These are phyloP conservation scores for Forbesichthys agassizii DNA, from an alignment of 2,113 vertebrate species.

Conservation along the genomic window DNA sequence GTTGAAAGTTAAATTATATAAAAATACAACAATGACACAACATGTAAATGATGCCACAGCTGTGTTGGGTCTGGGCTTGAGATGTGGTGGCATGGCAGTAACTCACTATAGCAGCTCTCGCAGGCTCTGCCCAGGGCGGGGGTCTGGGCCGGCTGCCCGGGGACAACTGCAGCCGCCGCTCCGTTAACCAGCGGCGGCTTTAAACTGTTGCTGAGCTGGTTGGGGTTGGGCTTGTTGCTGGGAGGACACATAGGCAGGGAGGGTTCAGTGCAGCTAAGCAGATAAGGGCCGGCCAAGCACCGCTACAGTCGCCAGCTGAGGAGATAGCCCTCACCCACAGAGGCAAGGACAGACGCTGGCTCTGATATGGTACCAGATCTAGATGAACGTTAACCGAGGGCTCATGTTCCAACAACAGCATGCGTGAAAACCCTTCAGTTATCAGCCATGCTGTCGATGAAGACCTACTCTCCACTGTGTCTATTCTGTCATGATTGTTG, in stretches of 20 bases:
- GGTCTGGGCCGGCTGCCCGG: slow-evolving; percentile 28
- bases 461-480: too few species aligned
- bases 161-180: slow-evolving; percentile 59
- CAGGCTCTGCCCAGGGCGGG: slow-evolving; percentile 86
- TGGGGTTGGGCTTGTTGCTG: slow-evolving; percentile 98
- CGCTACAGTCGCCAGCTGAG: slow-evolving; percentile 6
- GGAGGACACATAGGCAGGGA: slow-evolving; percentile 1
- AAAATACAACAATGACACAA: too few species aligned
- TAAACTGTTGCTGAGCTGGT: slow-evolving; percentile 92
- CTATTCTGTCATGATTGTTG: too few species aligned
- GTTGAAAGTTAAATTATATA: too few species aligned
- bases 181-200: slow-evolving; percentile 93
- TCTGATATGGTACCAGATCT: not conserved
- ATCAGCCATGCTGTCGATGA: not conserved
- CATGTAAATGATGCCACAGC: too few species aligned
- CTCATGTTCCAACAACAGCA: slow-evolving; percentile 16
- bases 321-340: slow-evolving; percentile 19
- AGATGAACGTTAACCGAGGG: slow-evolving; percentile 14
- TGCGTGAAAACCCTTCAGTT: not conserved
- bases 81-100: not conserved
- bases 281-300: slow-evolving; percentile 4
- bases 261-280: slow-evolving; percentile 7
- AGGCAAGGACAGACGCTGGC: slow-evolving; percentile 3
- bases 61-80: not conserved
- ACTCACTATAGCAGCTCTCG: slow-evolving; percentile 96